These are phyloP conservation scores for Brachypteracias leptosomus DNA, from an alignment of 2,113 vertebrate genomes.

Conservation along the genomic window DNA sequence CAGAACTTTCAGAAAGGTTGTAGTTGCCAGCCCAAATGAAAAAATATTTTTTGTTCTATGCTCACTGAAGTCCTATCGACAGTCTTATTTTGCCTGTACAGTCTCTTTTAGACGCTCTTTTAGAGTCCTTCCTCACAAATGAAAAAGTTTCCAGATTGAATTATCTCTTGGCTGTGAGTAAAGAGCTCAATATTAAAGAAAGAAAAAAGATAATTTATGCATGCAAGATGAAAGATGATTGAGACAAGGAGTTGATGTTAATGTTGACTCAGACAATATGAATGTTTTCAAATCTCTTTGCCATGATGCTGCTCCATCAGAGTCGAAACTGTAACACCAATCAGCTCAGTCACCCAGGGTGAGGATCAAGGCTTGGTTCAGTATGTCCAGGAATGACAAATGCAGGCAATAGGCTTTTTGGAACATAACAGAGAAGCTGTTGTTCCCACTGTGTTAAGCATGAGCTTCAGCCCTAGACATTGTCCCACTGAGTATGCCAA, in stretches of 20 bases:
- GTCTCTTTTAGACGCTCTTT: not conserved
- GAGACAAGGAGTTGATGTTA: not conserved
- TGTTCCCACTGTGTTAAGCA: not conserved
- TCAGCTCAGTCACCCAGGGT: not conserved
- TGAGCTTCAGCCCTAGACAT: not conserved
- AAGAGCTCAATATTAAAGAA: not conserved
- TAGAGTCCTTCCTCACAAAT: not conserved
- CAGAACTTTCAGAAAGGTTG: not conserved
- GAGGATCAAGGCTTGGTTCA: not conserved
- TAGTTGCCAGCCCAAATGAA: not conserved
- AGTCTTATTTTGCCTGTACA: not conserved
- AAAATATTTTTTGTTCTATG: not conserved
- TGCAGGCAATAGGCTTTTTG: not conserved
- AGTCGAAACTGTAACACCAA: accelerated
- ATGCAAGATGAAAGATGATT: not conserved
- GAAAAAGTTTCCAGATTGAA: not conserved
- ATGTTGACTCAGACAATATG: not conserved
- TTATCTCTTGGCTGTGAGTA: not conserved
- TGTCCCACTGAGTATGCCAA: not conserved
- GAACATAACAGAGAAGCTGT: not conserved
- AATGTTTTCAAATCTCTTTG: not conserved
- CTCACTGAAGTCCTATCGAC: not conserved
- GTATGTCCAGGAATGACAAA: not conserved
- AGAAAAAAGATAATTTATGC: not conserved
- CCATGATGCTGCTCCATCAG: not conserved